Evolutionary conservation across 2,113 vertebrate species (phyloP).

Genomic region (Bettongia penicillata): DNA sequence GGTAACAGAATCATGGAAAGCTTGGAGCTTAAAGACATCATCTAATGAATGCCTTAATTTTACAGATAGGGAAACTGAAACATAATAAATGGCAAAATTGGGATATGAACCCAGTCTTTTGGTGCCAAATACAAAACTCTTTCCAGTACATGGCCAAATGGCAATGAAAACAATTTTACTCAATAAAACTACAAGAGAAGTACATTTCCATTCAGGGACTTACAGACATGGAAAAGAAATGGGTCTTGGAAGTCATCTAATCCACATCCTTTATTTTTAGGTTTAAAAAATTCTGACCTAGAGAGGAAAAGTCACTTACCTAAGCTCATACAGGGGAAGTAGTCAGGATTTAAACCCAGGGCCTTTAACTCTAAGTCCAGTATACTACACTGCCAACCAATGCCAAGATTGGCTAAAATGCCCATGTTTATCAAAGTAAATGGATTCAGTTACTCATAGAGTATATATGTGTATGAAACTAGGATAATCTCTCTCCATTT

Average conservation of each 20-base stretch:
- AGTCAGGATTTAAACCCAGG: neutral
- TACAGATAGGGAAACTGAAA: neutral
- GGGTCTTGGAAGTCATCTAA: neutral
- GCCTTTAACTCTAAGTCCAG: neutral
- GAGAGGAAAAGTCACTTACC: too few species aligned
- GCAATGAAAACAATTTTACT: neutral
- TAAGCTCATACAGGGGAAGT: neutral
- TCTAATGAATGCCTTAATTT: neutral
- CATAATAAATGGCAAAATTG: neutral
- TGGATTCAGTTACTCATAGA: neutral
- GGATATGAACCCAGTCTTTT: neutral
- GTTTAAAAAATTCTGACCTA: neutral
- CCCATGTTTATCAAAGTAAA: neutral
- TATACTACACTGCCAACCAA: neutral
- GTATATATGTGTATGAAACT: neutral
- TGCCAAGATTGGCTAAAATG: neutral
- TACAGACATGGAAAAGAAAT: neutral
- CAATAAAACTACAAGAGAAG: neutral
- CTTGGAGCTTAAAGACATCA: neutral
- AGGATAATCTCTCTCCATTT: neutral
- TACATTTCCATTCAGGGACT: neutral
- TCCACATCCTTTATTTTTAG: neutral
- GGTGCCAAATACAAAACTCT: neutral
- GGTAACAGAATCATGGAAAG: neutral
- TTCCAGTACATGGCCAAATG: neutral